phyloP scores from a whole-genome alignment of 2,888 invertebrate species.

The Megastigmus dorsalis region DNA sequence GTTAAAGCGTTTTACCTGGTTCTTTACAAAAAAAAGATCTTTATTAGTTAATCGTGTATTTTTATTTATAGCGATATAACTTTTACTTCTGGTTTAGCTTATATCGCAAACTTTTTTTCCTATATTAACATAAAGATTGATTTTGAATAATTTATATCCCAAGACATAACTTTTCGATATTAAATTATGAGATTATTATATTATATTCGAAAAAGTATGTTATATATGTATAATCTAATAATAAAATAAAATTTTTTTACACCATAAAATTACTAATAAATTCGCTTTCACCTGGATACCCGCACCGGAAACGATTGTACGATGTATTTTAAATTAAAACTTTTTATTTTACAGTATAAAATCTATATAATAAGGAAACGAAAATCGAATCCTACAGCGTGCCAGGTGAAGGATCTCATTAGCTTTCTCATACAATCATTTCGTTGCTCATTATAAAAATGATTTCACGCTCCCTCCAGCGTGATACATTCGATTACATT shows the following conservation, averaged over 20 bases:
- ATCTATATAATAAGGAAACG: conserved; percentile 11
- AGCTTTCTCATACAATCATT: conserved; percentile 18
- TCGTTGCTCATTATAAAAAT: conserved; percentile 17
- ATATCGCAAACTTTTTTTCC: too few relatives aligned
- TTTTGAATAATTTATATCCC: too few relatives aligned
- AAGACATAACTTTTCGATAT: too few relatives aligned
- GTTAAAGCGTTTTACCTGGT: too few relatives aligned
- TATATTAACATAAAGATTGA: too few relatives aligned
- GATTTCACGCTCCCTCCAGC: conserved; percentile 5
- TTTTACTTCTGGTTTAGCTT: too few relatives aligned
- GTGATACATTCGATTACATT: conserved; percentile 30
- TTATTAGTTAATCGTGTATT: not conserved
- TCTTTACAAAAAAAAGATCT: too few relatives aligned
- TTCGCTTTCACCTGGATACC: not conserved
- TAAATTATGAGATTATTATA: not conserved
- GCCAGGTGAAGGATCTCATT: not conserved
- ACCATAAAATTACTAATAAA: not conserved
- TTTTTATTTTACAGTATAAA: not conserved
- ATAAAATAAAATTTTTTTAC: too few relatives aligned
- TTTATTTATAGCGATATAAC: too few relatives aligned
- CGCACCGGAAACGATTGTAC: not conserved
- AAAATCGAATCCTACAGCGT: not conserved
- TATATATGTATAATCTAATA: too few relatives aligned
- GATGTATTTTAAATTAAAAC: not conserved
- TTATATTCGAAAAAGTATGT: not conserved